A percentile compares a stretch with the other conserved stretches of the same genome.
Evolutionary conservation across 2,797 vertebrate genomes (phyloP).

Genomic region (Crotalus adamanteus): DNA sequence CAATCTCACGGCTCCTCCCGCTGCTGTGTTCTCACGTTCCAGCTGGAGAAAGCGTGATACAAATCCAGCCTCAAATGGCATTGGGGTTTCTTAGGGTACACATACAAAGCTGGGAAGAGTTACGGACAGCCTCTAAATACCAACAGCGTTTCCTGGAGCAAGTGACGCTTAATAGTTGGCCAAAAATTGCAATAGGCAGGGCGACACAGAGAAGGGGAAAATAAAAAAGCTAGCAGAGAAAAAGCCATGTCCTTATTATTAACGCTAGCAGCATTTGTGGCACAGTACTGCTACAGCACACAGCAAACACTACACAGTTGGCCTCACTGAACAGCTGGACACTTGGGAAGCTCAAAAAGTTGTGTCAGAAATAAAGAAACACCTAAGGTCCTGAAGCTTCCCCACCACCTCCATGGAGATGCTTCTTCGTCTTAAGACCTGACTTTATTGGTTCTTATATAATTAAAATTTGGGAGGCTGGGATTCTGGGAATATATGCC

Average conservation of each 20-base stretch:
- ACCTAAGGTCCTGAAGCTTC: background rate
- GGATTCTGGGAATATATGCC: background rate
- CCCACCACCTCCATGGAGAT: background rate
- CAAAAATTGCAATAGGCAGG: background rate
- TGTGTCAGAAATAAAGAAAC: background rate
- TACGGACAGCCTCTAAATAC: background rate
- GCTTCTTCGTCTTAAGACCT: background rate
- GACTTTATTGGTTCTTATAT: background rate
- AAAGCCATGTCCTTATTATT: background rate
- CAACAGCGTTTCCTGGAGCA: background rate
- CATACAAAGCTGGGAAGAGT: background rate
- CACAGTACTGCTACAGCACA: slow-evolving; percentile 26
- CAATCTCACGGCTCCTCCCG: background rate
- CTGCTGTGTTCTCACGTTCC: background rate
- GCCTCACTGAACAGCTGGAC: slow-evolving; percentile 12
- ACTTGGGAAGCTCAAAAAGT: background rate
- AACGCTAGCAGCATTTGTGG: slow-evolving; percentile 1
- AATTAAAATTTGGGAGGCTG: background rate
- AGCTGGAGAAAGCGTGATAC: background rate
- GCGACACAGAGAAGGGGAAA: background rate
- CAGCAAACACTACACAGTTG: slow-evolving; percentile 31
- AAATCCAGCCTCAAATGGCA: background rate
- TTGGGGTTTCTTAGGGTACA: background rate
- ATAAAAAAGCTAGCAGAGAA: background rate
- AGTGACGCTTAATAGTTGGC: background rate